Percentiles rank a stretch among this genome's conserved stretches.
These are phyloP conservation scores for Craterocephalus amniculus DNA, from an alignment of 2,797 vertebrate species.

Conservation along the genomic window DNA sequence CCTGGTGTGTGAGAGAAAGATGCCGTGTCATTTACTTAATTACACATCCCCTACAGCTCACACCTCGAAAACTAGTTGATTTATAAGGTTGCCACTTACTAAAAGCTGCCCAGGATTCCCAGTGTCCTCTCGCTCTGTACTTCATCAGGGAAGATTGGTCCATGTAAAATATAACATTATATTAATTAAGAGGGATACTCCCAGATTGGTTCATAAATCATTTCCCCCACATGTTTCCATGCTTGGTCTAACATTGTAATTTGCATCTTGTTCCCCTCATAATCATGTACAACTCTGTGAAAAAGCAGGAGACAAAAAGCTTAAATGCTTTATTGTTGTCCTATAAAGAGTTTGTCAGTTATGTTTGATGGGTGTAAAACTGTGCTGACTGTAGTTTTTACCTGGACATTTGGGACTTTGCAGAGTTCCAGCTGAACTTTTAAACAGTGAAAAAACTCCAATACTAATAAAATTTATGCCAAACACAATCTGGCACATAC, in stretches of 20 bases:
- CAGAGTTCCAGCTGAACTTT: background rate
- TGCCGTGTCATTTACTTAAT: conserved; percentile 67
- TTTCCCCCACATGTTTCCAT: conserved; percentile 54
- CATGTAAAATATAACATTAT: conserved; percentile 46
- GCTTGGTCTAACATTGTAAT: conserved; percentile 60
- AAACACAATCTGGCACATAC: background rate
- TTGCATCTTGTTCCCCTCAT: conserved; percentile 67
- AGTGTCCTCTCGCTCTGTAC: conserved; percentile 28
- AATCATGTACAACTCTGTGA: conserved; percentile 38
- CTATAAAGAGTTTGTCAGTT: conserved; percentile 46
- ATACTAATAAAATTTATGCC: background rate
- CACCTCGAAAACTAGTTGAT: conserved; percentile 58
- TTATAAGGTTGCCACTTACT: conserved; percentile 43
- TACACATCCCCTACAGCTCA: conserved; percentile 33
- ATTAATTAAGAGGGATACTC: conserved; percentile 70
- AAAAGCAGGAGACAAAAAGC: conserved; percentile 36
- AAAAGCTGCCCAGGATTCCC: conserved; percentile 48
- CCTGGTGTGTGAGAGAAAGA: conserved; percentile 41
- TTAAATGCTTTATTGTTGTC: conserved; percentile 37
- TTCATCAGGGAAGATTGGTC: conserved; percentile 47
- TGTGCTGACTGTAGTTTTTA: conserved; percentile 59
- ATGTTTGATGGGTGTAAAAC: conserved; percentile 43
- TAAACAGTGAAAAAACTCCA: background rate
- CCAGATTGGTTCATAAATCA: conserved; percentile 72
- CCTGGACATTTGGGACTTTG: conserved; percentile 45